Base-by-base conservation (phyloP, 2,888 invertebrate species). In the Rhogogaster chlorosoma region DNA sequence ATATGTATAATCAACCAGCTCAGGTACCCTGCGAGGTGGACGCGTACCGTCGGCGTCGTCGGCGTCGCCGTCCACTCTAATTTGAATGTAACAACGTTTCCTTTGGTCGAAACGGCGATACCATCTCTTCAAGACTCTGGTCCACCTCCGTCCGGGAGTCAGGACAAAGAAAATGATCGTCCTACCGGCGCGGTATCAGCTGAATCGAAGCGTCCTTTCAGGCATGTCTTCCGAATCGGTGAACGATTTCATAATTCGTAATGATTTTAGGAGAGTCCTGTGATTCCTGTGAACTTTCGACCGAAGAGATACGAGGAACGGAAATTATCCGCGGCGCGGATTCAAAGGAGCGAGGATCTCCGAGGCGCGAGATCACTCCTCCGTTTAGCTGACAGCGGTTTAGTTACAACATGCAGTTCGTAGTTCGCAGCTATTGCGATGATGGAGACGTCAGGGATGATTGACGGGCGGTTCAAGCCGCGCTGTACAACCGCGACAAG, bases 21-120 rank as follows among this genome's bases (percentile, higher is more conserved):
- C 84, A 86, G 87, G 80, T 86, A 88, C 85, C 87, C 85, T 85
- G 26, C 45, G 67, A 6, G 12, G 53, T 75, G 49, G 26, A 64
- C 71, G 61, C 67, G 38, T 71, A 38, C 42, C 84, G 45, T 70
- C 83, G 84, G 86, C 85, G 85, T 85, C 83, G 86, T 86, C 87
- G 87, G 86, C 87, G 85, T 91, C 91, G 91, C 91, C 92, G 90
- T 92, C 91, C 92, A 92, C 93, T 93, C 93, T 93, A 93, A 93
- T 93, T 93, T 93, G 93, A 93, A 93, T 93, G 93, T 93, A 93
- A 93, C 93, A 93, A 93, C 93, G 93, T 93, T 93, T 91, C 92
- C 92, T 93, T 93, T 90, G 90, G 91, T 89, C 92, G 91, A 92
- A 90, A 92, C 91, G 61, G 89, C 90, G 93, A 93, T 93, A 93